phyloP scores from a whole-genome alignment of 1,140 invertebrate species.

The Tenebrio molitor region DNA sequence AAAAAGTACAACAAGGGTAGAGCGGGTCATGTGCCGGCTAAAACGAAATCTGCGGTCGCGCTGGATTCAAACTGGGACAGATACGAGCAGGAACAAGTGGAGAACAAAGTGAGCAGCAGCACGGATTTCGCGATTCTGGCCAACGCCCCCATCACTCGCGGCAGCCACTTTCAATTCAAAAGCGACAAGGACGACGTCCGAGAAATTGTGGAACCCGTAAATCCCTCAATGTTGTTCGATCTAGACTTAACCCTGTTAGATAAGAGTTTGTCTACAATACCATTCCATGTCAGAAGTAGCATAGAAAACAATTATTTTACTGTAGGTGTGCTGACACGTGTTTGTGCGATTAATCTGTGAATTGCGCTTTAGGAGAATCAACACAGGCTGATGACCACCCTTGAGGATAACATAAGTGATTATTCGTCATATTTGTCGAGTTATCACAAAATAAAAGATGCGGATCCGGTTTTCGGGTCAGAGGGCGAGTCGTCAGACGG shows the following conservation, averaged over 20 bases:
- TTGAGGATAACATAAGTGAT: conserved; percentile 19
- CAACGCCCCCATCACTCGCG: conserved; percentile 55
- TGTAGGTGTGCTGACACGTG: conserved; percentile 47
- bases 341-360: background rate
- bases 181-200: conserved; percentile 46
- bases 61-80: conserved; percentile 58
- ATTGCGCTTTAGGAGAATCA: conserved; percentile 49
- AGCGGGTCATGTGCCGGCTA: conserved; percentile 41
- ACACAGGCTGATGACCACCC: conserved; percentile 34
- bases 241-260: conserved; percentile 57
- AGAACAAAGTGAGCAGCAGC: conserved; percentile 27
- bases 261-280: conserved; percentile 56
- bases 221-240: conserved; percentile 52
- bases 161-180: conserved; percentile 59
- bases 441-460: conserved; percentile 12
- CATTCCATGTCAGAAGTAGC: conserved; percentile 56
- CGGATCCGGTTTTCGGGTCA: conserved; percentile 10
- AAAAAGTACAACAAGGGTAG: conserved; percentile 53
- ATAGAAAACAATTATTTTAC: conserved; percentile 56
- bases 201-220: conserved; percentile 33
- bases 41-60: conserved; percentile 44
- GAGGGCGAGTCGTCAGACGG: background rate
- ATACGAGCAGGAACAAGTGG: conserved; percentile 52
- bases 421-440: conserved; percentile 47
- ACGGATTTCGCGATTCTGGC: conserved; percentile 57